phyloP scores from a whole-genome alignment of 1,140 invertebrate genomes.

The Bombus difficillimus region DNA sequence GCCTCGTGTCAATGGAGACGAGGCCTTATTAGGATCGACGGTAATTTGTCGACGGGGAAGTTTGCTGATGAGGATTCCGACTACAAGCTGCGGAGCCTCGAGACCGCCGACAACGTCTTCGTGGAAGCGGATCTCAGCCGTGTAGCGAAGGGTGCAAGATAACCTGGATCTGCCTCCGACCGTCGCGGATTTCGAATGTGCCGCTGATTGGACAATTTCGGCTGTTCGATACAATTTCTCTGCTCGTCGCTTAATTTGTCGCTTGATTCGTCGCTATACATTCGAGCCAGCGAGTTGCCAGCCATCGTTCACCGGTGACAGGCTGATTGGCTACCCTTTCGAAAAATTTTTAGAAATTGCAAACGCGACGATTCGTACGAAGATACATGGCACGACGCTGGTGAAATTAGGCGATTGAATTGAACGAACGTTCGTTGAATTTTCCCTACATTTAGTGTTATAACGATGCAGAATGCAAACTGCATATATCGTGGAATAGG shows the following conservation, averaged over 20 bases:
- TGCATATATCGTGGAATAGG: no score
- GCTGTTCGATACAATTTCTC: slow-evolving; percentile 11
- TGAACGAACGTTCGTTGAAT: not conserved
- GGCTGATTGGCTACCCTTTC: not conserved
- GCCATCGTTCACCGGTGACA: not conserved
- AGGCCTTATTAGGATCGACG: slow-evolving; percentile 74
- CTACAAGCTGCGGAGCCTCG: slow-evolving; percentile 27
- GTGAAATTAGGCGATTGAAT: not conserved
- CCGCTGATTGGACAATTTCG: slow-evolving; percentile 20
- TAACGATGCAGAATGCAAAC: no score
- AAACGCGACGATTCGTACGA: not conserved
- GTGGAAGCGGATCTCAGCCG: not conserved
- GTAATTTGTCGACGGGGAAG: slow-evolving; percentile 72
- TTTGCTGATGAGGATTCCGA: slow-evolving; percentile 72
- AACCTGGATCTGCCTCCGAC: not conserved
- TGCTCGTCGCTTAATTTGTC: slow-evolving; percentile 1
- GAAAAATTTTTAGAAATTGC: not conserved
- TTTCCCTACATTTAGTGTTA: no score
- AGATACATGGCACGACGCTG: no score
- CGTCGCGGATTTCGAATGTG: slow-evolving; percentile 10
- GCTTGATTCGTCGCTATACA: not conserved
- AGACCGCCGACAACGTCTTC: slow-evolving; percentile 1
- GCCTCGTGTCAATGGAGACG: slow-evolving; percentile 70
- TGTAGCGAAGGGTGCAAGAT: not conserved
- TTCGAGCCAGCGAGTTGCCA: not conserved